A percentile compares a stretch with the other conserved stretches of the same genome.
Evolutionary conservation across 1,140 invertebrate species (phyloP).

Genomic region (Drosophila rhopaloa): DNA sequence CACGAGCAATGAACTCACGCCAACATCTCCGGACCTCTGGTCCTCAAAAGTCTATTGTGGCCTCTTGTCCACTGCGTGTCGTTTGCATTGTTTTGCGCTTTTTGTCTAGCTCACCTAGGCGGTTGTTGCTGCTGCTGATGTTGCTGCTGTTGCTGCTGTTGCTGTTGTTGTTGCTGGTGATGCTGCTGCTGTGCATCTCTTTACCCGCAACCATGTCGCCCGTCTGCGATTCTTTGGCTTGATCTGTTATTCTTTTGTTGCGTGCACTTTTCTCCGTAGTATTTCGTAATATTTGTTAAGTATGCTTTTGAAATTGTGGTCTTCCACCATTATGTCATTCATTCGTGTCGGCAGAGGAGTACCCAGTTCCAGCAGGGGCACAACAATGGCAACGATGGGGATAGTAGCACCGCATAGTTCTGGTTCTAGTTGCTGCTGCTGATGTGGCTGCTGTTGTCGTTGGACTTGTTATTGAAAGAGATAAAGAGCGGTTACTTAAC

Average conservation of each 20-base stretch:
- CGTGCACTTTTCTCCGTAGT: conserved; percentile 75
- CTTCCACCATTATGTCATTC: conserved; percentile 82
- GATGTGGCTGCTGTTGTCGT: conserved; percentile 55
- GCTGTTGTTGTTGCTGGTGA: conserved; percentile 7
- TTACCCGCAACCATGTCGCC: conserved; percentile 16
- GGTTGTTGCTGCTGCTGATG: conserved; percentile 21
- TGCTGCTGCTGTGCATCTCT: conserved; percentile 38
- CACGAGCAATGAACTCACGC: conserved; percentile 38
- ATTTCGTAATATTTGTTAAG: conserved; percentile 82
- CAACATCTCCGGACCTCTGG: conserved; percentile 38
- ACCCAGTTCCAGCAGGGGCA: conserved; percentile 16
- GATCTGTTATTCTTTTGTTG: conserved; percentile 80
- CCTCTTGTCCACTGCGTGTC: conserved; percentile 63
- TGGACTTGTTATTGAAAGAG: conserved; percentile 79
- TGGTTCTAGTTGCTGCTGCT: conserved; percentile 31
- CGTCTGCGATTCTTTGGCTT: conserved; percentile 28
- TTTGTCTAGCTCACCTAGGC: conserved; percentile 70
- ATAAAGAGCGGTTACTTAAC: conserved; percentile 82
- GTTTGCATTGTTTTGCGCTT: conserved; percentile 70
- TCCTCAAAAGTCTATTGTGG: conserved; percentile 37
- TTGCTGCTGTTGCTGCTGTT: conserved; percentile 4
- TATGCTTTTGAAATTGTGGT: conserved; percentile 82
- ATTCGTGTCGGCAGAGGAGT: conserved; percentile 47
- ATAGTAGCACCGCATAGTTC: conserved; percentile 57
- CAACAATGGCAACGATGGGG: conserved; percentile 39